Evolutionary conservation across 2,113 vertebrate species (phyloP).

Genomic region (Orthonyx spaldingii): DNA sequence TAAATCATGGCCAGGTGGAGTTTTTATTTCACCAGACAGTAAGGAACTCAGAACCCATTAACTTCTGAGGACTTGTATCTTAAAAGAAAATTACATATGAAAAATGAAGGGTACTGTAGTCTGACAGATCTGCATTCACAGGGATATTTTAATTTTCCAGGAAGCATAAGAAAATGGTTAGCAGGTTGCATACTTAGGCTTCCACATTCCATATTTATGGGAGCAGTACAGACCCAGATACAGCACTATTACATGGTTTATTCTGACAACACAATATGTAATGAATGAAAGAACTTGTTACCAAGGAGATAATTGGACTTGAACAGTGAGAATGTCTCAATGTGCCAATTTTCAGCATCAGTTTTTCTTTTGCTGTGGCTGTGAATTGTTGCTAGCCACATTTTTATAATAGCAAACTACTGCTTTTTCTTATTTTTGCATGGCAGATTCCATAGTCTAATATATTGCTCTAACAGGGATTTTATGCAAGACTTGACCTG

Average conservation of each 20-base stretch:
- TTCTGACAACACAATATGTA: slow-evolving; percentile 53
- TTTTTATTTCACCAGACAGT: background rate
- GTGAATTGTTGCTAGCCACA: background rate
- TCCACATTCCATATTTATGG: background rate
- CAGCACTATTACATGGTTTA: slow-evolving; percentile 24
- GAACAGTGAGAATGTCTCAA: slow-evolving; percentile 47
- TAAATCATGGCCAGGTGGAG: background rate
- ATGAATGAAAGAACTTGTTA: slow-evolving; percentile 49
- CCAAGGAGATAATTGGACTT: slow-evolving; percentile 63
- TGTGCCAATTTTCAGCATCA: slow-evolving; percentile 39
- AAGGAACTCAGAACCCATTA: background rate
- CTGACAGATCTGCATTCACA: background rate
- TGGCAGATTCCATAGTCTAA: background rate
- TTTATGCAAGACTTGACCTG: background rate
- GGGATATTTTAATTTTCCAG: background rate
- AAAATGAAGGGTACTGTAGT: background rate
- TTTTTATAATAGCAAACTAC: background rate
- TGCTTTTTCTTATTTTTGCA: background rate
- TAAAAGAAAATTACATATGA: background rate
- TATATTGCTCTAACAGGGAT: background rate
- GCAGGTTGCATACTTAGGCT: background rate
- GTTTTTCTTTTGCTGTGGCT: slow-evolving; percentile 23
- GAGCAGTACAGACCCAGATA: background rate
- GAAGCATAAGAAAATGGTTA: background rate
- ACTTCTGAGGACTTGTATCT: background rate